phyloP scores from a whole-genome alignment of 1,140 invertebrate genomes.

The Solenopsis fugax region DNA sequence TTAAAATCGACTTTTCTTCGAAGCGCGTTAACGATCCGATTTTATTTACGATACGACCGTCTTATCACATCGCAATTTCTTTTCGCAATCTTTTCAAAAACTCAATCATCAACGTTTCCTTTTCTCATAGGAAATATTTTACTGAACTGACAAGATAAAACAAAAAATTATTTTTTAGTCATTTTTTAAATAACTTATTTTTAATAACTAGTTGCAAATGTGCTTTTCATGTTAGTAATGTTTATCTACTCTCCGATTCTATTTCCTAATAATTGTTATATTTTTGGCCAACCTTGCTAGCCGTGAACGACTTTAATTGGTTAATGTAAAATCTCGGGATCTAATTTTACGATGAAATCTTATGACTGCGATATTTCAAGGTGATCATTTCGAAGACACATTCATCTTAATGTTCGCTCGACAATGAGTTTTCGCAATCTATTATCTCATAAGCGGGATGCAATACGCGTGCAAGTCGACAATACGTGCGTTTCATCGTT shows the following conservation, averaged over 20 bases:
- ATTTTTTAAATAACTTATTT: no score
- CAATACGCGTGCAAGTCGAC: conserved; percentile 1
- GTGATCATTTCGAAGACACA: background rate
- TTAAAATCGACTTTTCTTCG: conserved; percentile 58
- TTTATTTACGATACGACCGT: conserved; percentile 43
- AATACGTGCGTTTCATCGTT: conserved; percentile 18
- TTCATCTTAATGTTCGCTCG: background rate
- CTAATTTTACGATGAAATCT: background rate
- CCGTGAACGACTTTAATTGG: background rate
- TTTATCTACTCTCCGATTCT: no score
- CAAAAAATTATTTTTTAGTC: no score
- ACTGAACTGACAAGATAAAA: background rate
- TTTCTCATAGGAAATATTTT: background rate
- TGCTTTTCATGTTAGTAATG: no score
- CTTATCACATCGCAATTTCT: conserved; percentile 29
- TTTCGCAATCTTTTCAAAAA: conserved; percentile 20
- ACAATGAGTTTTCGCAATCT: background rate
- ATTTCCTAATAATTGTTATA: no score
- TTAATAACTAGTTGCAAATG: no score
- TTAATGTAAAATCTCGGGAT: background rate
- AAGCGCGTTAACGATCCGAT: conserved; percentile 5
- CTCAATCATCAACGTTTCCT: background rate
- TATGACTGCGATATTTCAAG: background rate
- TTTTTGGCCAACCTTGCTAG: no score
- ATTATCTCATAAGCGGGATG: background rate